Conservation (phyloP, 2,113 vertebrate species). For the Nibea albiflora region DNA sequence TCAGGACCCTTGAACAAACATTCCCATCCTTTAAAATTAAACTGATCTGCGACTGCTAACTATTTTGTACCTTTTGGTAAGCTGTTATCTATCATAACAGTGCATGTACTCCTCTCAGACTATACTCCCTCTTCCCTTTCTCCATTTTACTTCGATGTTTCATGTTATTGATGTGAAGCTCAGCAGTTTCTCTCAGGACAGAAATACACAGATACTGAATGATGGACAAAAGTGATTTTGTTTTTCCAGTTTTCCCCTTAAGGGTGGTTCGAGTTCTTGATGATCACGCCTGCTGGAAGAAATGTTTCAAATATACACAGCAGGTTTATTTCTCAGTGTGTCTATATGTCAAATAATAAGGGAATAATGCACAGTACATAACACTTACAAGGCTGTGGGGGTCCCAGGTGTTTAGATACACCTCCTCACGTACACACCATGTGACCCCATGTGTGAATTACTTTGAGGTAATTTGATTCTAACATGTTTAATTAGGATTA, state of each 20-base stretch:
- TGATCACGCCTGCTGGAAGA: conserved; percentile 2
- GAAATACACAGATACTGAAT: not conserved
- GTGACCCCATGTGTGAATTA: no score
- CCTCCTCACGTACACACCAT: no score
- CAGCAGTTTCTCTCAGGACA: not conserved
- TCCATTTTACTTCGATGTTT: not conserved
- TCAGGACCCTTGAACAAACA: no score
- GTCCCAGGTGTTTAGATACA: no score
- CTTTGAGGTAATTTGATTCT: no score
- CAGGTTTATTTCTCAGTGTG: not conserved
- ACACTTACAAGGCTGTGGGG: no score
- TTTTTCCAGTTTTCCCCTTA: conserved; percentile 7
- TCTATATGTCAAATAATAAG: not conserved
- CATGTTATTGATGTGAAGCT: not conserved
- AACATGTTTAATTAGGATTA: no score
- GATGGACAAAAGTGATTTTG: conserved; percentile 14
- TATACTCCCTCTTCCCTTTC: not conserved
- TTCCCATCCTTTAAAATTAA: not conserved
- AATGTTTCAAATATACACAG: not conserved
- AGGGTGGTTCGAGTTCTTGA: not conserved
- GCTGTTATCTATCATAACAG: not conserved
- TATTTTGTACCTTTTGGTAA: not conserved
- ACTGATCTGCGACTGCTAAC: not conserved
- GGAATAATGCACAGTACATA: not conserved
- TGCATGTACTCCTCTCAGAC: no score